phyloP scores from a whole-genome alignment of 2,113 vertebrate genomes.

The Mormyrus iriodes region DNA sequence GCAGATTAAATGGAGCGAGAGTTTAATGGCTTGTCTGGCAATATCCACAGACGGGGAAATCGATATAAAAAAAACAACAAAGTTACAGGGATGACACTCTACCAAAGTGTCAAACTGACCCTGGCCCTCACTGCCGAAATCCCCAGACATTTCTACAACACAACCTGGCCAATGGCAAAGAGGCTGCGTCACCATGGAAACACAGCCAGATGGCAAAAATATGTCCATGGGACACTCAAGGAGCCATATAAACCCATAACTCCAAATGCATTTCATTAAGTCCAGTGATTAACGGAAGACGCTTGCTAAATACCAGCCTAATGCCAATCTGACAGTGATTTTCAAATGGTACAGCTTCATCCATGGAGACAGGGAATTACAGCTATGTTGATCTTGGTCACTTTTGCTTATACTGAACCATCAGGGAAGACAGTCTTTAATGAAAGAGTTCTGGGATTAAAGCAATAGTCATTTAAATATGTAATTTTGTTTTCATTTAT shows the following conservation, averaged over 20 bases:
- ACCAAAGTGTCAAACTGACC: background rate
- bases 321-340: conserved; percentile 1
- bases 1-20: background rate
- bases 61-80: conserved; percentile 6
- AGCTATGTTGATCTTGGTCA: background rate
- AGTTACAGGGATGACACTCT: background rate
- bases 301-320: conserved; percentile 11
- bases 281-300: background rate
- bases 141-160: conserved; percentile 72
- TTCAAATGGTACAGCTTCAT: background rate
- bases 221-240: background rate
- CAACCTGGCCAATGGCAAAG: conserved; percentile 71
- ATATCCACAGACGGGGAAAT: conserved; percentile 21
- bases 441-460: background rate
- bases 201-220: conserved; percentile 58
- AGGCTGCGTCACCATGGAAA: conserved; percentile 77
- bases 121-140: background rate
- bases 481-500: background rate
- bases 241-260: background rate
- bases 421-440: background rate
- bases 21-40: conserved; percentile 5
- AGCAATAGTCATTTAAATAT: background rate
- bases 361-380: background rate
- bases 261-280: background rate
- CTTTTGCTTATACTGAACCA: background rate